Base-by-base conservation (phyloP, 2,797 vertebrate genomes). In the Triplophysa yarkandensis region DNA sequence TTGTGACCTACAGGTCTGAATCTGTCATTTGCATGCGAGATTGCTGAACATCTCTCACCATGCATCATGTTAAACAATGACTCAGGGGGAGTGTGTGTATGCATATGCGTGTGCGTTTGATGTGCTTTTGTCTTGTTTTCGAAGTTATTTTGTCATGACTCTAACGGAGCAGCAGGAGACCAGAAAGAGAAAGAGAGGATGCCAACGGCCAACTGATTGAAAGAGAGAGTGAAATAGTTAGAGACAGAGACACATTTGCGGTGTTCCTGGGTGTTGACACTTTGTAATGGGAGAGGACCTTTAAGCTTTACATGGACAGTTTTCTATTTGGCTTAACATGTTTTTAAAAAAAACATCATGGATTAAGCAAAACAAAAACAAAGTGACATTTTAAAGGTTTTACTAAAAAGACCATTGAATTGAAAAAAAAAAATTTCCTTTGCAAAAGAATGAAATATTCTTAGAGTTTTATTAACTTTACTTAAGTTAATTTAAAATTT, bases 21-120 rank as follows among this genome's bases (percentile, higher is more conserved):
- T 71, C 90, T 91, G 88, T 91, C 44, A 90, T 90, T 88, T 85
- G 65, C 71, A 86, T 86, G 82, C 84, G 84, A 87, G 85, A 89
- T 86, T 86, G 84, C 87, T 82, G 71, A 76, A 73, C 82, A 60
- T 82, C 77, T 83, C 87, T 88, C 87, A 58, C 55, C 78, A 52
- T 87, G 88, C n/a, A 6, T 52, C 32, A 48, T 3, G 80, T 86
- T 84, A 87, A 80, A 90, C 90, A 91, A 91, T 86, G 68, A 80
- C 81, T 81, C 83, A 82, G 48, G 60, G 43, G 27, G 83, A 85
- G 87, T 74, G 54, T 67, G 68, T 77, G 65, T 68, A 48, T 66
- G 44, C 19, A 61, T 60, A 66, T 66, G 58, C 44, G 41, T 71
- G 72, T 65, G 64, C 57, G 74, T 57, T 64, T 71, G 74, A 76